phyloP scores from a whole-genome alignment of 92 coral and sea anemone species.

The Bergia sp. region DNA sequence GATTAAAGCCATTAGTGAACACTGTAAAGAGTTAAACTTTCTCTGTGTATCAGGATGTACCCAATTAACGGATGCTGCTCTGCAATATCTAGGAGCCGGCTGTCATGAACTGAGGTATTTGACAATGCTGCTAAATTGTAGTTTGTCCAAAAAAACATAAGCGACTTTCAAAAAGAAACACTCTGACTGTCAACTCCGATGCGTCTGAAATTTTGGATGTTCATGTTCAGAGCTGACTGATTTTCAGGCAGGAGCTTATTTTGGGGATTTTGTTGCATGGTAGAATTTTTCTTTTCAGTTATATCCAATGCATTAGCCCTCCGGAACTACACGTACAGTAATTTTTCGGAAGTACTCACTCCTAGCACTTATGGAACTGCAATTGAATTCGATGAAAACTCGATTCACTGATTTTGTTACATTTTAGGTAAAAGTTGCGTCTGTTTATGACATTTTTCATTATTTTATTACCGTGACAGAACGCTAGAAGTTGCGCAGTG shows the following conservation, averaged over 20 bases:
- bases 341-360: no score
- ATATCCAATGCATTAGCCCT: no score
- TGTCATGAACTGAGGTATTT: constrained; percentile 92
- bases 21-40: constrained; percentile 81
- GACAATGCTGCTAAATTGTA: background rate
- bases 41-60: constrained; percentile 96
- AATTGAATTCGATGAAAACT: no score
- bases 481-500: constrained; percentile 99
- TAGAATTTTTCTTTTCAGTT: no score
- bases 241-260: no score
- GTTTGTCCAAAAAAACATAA: background rate
- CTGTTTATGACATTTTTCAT: background rate
- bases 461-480: constrained; percentile 44
- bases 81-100: constrained; percentile 82
- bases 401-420: no score
- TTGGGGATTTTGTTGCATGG: no score
- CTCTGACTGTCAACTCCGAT: background rate
- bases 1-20: constrained; percentile 78
- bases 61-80: constrained; percentile 88
- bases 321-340: no score
- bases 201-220: no score
- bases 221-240: no score
- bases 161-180: background rate
- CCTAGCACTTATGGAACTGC: no score
- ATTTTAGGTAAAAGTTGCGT: no score